Base-by-base conservation (phyloP, 2,113 vertebrate species). In the Mustela lutreola region DNA sequence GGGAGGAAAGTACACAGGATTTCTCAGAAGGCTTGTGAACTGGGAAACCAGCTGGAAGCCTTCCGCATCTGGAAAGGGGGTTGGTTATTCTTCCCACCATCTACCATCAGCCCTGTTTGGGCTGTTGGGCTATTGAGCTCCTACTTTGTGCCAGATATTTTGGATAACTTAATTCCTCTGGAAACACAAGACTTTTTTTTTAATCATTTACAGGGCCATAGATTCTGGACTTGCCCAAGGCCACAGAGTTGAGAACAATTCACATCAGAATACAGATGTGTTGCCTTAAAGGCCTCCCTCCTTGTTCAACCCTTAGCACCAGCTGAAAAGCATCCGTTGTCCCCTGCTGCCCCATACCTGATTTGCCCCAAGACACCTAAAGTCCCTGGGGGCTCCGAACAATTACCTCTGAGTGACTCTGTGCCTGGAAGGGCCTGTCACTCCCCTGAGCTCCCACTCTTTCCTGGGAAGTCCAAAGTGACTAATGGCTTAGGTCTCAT, bases 1-100 rank as follows among this genome's bases (percentile, higher is more conserved):
- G 28, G 50, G 33, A 36, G 21, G 4, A 24, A n/a, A 95, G 16
- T 73, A 24, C 24, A 24, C 11, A 18, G 60, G 33, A 45, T 36
- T 58, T 91, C 76, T 91, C 53, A 21, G 36, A 56, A 78, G 48
- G 3, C 63, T 62, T 36, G 6, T 4, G 58, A 42, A 42, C 73
- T 63, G 58, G 80, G 60, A 93, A 67, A 28, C 16, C 80, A 56
- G 83, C 3, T 15, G 39, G 53, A 63, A 45, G 18, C 11, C 6
- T 50, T 45, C 73, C 1, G 5, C 4, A 18, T 53, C 5, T 12
- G 14, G 1, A 22, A 36, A 9, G 3, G 11, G 4, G 18, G 56
- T 50, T 63, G 10, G 39, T 85, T 58, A 45, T 26, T 42, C 18
- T 31, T 48, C 45, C 33, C 11, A 8, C 45, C 21, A 1, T 24